Conservation (phyloP, 2,888 invertebrate genomes). For the Biston betularia region DNA sequence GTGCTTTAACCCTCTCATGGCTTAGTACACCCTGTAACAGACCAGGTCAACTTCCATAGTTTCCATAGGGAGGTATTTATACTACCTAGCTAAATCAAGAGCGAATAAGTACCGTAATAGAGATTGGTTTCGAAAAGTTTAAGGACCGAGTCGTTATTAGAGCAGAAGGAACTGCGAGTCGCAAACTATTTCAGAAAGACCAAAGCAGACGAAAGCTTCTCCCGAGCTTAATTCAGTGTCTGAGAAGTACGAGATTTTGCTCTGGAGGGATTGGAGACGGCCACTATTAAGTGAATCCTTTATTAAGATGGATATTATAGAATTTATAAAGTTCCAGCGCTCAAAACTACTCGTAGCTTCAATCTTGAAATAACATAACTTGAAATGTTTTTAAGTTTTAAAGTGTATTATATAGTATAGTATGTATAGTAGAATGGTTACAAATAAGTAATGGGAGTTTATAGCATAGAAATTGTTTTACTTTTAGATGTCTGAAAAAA, state of each 20-base stretch:
- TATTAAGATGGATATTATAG: constrained; percentile 12
- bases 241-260: constrained; percentile 33
- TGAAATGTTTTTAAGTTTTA: background rate
- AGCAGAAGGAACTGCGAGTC: constrained; percentile 39
- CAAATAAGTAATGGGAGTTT: too few species aligned
- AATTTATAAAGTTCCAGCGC: constrained; percentile 1
- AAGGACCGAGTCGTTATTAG: constrained; percentile 35
- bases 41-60: too few species aligned
- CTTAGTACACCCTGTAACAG: too few species aligned
- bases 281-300: constrained; percentile 16
- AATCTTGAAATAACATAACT: background rate
- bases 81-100: background rate
- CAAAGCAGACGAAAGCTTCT: constrained; percentile 36
- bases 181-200: constrained; percentile 43
- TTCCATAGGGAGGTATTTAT: too few species aligned
- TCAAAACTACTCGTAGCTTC: background rate
- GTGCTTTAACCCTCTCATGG: too few species aligned
- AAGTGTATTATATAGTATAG: background rate
- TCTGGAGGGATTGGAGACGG: constrained; percentile 22
- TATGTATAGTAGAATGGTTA: too few species aligned
- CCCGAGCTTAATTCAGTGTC: constrained; percentile 41
- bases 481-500: too few species aligned
- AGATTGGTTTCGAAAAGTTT: constrained; percentile 33
- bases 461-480: too few species aligned
- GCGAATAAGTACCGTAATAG: constrained; percentile 26